Evolutionary conservation across 2,113 vertebrate genomes (phyloP), one percentile per base, ranked within the genome.

Genomic region (Myrmecobius fasciatus): DNA sequence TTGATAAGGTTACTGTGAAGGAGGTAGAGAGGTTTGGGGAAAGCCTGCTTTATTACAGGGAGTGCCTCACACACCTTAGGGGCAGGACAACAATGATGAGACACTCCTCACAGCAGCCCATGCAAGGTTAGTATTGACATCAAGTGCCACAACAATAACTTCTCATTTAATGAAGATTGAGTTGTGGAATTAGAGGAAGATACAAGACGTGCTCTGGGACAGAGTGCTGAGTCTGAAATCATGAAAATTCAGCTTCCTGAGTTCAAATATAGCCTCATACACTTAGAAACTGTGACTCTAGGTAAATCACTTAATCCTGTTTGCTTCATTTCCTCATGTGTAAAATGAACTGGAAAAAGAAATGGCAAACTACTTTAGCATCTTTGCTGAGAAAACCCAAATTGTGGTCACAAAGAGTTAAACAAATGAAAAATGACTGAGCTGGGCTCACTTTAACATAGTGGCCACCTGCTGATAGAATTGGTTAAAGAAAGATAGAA

Each of bases 391-490:
- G 89, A 89, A 51, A 90, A 31, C 10, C 2, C 49, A 25, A 56
- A 49, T 28, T 53, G 46, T 9, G 46, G 91, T 92, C 95, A 91
- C 47, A 28, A 28, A 36, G 67, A 96, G 52, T 94, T 54, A 67
- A 8, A 93, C 48, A 49, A 24, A n/a, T 53, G 20, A 92, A 95
- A 90, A 89, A 10, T 91, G 75, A 94, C 52, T 75, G 91, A 94
- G 94, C 9, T 91, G 28, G 31, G 7, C 36, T 83, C 43, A 3
- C 67, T 43, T 20, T 83, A 75, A 36, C 11, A 75, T n/a, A n/a
- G 17, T 48, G 60, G 89, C 31, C 49, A 20, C 51, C 31, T 95
- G 8, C 53, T 89, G 47, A 31, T 43, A 24, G 36, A 36, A 2
- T 43, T 95, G 91, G n/a, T 56, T 52, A 67, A 92, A 46, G 51